phyloP scores from a whole-genome alignment of 2,113 vertebrate species.

The Pipra filicauda region DNA sequence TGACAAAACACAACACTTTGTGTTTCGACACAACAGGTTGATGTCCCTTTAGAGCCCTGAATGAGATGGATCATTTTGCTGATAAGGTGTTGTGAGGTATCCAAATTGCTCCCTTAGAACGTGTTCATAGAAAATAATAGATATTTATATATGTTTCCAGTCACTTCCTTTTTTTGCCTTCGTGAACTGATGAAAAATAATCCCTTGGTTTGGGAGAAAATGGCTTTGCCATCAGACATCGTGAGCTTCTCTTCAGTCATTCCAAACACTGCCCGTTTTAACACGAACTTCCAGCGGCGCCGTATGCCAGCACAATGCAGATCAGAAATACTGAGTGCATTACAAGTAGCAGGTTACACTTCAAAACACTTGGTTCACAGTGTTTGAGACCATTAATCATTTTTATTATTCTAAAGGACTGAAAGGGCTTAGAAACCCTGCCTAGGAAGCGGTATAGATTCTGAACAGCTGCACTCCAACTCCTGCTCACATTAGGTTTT shows the following conservation, averaged over 20 bases:
- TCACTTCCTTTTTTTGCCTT: neutral
- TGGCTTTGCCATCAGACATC: neutral
- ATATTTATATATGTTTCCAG: neutral
- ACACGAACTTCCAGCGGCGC: constrained; percentile 23
- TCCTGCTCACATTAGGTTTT: constrained; percentile 66
- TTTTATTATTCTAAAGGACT: constrained; percentile 72
- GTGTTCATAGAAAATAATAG: neutral
- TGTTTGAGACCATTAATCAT: constrained; percentile 68
- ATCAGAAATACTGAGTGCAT: constrained; percentile 67
- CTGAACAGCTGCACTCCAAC: constrained; percentile 64
- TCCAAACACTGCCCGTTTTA: neutral
- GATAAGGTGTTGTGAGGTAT: neutral
- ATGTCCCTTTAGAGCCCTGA: neutral
- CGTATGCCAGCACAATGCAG: constrained; percentile 20
- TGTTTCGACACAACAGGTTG: neutral
- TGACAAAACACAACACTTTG: neutral
- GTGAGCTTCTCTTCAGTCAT: neutral
- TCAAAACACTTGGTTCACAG: constrained; percentile 72
- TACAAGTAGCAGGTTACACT: constrained; percentile 75
- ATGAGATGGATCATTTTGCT: neutral
- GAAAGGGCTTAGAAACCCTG: constrained; percentile 66
- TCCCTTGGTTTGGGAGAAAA: neutral
- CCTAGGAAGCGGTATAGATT: constrained; percentile 68
- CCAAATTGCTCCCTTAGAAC: neutral
- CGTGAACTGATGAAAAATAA: neutral